Percentiles rank a stretch among this genome's conserved stretches.
Evolutionary conservation across 1,140 invertebrate species (phyloP).

Genomic region (Drosophila bocki): DNA sequence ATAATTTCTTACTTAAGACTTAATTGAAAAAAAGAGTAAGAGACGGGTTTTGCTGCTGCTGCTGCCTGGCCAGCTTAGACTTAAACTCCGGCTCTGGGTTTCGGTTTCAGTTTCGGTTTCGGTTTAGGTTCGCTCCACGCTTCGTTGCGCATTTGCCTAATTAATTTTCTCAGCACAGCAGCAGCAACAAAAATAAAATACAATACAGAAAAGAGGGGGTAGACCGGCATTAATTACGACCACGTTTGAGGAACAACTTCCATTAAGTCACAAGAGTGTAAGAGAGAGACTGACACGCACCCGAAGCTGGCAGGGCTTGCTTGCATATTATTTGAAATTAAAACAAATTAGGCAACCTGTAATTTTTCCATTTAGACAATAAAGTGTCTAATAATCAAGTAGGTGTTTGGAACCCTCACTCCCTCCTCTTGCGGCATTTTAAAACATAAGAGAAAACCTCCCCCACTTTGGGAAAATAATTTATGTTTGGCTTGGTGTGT

Average conservation of each 20-base stretch:
- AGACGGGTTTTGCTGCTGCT: conserved; percentile 49
- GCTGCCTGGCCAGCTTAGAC: conserved; percentile 36
- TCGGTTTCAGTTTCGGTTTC: conserved; percentile 47
- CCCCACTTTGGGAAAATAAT: conserved; percentile 43
- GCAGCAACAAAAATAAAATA: conserved; percentile 41
- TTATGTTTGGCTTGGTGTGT: conserved; percentile 43
- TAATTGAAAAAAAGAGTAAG: conserved; percentile 76
- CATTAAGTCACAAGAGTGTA: conserved; percentile 56
- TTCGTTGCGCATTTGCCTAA: conserved; percentile 82
- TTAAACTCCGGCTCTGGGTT: conserved; percentile 55
- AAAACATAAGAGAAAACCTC: conserved; percentile 15
- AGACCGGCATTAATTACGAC: conserved; percentile 75
- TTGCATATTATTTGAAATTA: conserved; percentile 82
- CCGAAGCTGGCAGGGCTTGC: conserved; percentile 32
- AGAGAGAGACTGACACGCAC: conserved; percentile 29
- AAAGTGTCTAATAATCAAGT: conserved; percentile 83
- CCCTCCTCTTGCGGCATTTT: conserved; percentile 2
- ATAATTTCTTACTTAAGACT: conserved; percentile 85
- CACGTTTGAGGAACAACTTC: conserved; percentile 81
- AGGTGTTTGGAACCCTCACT: conserved; percentile 60
- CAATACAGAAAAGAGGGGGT: conserved; percentile 22
- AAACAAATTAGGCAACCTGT: conserved; percentile 84
- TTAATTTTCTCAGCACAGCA: conserved; percentile 80
- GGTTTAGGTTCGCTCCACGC: conserved; percentile 68
- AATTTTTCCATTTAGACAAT: conserved; percentile 81